phyloP scores from a whole-genome alignment of 2,113 vertebrate species.

The Mesoclemmys tuberculata region DNA sequence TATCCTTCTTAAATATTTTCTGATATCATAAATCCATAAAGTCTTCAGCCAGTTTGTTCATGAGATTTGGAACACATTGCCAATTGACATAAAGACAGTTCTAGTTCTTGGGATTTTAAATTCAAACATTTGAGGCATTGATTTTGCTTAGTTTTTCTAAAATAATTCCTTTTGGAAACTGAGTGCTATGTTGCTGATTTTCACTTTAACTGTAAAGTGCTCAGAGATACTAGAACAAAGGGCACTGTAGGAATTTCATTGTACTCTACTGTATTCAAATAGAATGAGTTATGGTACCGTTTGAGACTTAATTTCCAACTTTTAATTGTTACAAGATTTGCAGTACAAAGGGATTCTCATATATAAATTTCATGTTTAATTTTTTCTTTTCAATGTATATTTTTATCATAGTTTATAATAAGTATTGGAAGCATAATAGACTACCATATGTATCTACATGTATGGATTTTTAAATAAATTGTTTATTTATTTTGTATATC shows the following conservation, averaged over 20 bases:
- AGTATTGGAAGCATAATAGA: background rate
- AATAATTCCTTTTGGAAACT: constrained; percentile 72
- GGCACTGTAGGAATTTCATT: constrained; percentile 48
- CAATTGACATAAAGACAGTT: constrained; percentile 60
- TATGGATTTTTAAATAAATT: background rate
- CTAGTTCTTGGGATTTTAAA: constrained; percentile 42
- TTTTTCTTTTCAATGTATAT: constrained; percentile 38
- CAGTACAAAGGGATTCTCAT: constrained; percentile 47
- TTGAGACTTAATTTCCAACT: constrained; percentile 56
- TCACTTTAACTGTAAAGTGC: constrained; percentile 68
- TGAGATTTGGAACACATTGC: constrained; percentile 45
- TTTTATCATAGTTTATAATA: background rate
- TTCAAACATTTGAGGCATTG: constrained; percentile 68
- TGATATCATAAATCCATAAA: constrained; percentile 63
- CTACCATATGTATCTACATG: background rate
- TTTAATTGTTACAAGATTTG: constrained; percentile 57
- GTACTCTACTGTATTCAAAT: constrained; percentile 55
- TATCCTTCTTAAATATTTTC: constrained; percentile 66
- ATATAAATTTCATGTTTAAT: constrained; percentile 40
- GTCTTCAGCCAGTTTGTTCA: constrained; percentile 67
- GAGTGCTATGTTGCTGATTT: constrained; percentile 68
- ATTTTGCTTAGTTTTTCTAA: constrained; percentile 71
- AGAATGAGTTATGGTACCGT: constrained; percentile 47
- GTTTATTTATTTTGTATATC: background rate
- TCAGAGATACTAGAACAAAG: constrained; percentile 69